Evolutionary conservation across 2,797 vertebrate species (phyloP).

Genomic region (Phalanger gymnotis): DNA sequence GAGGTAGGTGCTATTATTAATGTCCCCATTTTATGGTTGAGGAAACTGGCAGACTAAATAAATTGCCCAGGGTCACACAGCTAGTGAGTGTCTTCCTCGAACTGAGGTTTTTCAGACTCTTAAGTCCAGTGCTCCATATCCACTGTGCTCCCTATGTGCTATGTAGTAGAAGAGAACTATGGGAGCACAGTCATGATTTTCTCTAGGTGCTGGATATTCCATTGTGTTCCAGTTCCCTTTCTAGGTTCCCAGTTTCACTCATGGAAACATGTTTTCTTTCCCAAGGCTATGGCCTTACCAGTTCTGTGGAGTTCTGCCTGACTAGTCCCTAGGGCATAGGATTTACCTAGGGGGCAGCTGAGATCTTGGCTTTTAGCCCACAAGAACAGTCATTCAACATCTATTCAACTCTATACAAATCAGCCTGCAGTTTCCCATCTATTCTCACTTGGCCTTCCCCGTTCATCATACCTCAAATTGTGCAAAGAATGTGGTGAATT

Average conservation of each 20-base stretch:
- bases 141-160: neutral
- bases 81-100: neutral
- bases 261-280: neutral
- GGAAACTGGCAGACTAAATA: neutral
- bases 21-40: neutral
- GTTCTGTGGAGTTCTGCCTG: neutral
- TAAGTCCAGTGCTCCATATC: neutral
- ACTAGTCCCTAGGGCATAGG: neutral
- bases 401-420: neutral
- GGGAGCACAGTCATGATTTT: neutral
- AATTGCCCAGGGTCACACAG: neutral
- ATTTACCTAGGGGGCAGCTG: neutral
- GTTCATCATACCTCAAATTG: neutral
- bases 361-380: neutral
- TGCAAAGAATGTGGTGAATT: neutral
- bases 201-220: neutral
- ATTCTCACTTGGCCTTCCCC: neutral
- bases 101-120: neutral
- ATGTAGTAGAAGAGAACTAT: neutral
- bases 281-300: neutral
- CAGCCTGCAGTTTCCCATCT: neutral
- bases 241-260: neutral
- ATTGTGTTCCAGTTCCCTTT: neutral
- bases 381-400: neutral
- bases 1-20: neutral